Base-by-base conservation (phyloP, 2,888 invertebrate species). In the Ophion obscuratus region DNA sequence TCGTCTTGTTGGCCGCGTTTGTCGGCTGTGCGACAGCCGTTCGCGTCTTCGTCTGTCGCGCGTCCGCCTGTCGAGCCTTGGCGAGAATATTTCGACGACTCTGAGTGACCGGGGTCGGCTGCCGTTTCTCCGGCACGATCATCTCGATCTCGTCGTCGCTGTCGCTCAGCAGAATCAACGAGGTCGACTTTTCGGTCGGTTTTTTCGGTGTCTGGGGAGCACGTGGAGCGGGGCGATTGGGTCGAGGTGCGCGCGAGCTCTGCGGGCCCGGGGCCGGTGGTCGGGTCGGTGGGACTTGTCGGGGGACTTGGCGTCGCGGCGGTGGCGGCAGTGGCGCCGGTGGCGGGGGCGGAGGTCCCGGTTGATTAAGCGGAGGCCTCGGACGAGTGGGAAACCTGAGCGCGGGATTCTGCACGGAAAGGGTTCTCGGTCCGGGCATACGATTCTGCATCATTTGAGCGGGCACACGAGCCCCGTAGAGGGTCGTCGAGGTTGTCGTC, bases 121-220 rank as follows among this genome's bases (percentile, higher is more conserved):
- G 53, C 5, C 53, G 27, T 20, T 91, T 92, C 17, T 91, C 91
- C 0, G 92, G 90, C 6, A 93, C 89, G 9, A 93, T 94, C 93
- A 94, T 93, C 71, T 94, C 93, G 36, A 94, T 93, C 31, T 94
- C 94, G 36, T 94, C 94, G 68, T 94, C 94, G 64, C 93, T 93
- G 71, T 94, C 94, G 73, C 94, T 94, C 7, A 94, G 87, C 0
- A 93, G 91, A 20, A 94, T 94, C 14, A 93, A 77, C 5, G 93
- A 93, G 0, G 92, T 93, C 0, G 92, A 90, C n/a, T 92, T 92
- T 6, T 87, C 87, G 0, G 61, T 53, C 1, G 73, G 61, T 64
- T 67, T 77, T 68, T 61, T 76, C n/a, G 40, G 7, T 57, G 62
- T 73, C n/a, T 40, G 78, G 7, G n/a, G 78, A 7, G 17, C 83